These are phyloP conservation scores for Resseliella maxima DNA, from an alignment of 2,888 invertebrate species.

Conservation along the genomic window DNA sequence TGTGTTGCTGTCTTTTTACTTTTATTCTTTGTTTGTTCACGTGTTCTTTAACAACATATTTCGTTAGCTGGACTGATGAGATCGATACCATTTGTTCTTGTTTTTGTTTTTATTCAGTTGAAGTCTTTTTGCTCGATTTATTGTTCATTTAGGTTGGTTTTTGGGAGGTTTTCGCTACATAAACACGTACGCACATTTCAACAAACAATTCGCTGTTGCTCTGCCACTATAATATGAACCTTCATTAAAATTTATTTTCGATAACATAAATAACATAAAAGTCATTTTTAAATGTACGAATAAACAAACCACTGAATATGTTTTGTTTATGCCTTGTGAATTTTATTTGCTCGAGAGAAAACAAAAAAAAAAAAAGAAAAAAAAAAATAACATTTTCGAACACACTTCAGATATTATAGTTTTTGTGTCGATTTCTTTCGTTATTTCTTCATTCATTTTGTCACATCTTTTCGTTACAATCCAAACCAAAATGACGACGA, in stretches of 20 bases:
- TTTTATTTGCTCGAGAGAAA: neutral
- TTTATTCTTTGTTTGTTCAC: no score
- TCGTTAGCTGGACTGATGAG: neutral
- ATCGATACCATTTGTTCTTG: slow-evolving; percentile 20
- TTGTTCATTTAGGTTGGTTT: neutral
- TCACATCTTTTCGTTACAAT: neutral
- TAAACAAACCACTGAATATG: slow-evolving; percentile 56
- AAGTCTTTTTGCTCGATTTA: slow-evolving; percentile 19
- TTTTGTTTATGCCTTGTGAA: slow-evolving; percentile 40
- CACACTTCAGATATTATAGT: neutral
- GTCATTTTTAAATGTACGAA: slow-evolving; percentile 56
- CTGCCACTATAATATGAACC: slow-evolving; percentile 23
- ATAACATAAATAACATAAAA: slow-evolving; percentile 57
- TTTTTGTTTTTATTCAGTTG: neutral
- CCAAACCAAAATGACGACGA: neutral
- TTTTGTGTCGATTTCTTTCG: neutral
- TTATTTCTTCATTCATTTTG: neutral
- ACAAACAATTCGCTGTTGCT: neutral
- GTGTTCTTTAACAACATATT: slow-evolving; percentile 26
- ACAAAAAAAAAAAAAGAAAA: no score
- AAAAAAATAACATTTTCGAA: slow-evolving; percentile 13
- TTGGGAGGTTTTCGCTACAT: slow-evolving; percentile 54
- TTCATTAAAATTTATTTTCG: slow-evolving; percentile 57
- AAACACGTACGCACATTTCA: slow-evolving; percentile 32
- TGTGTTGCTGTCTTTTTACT: no score